Conservation (phyloP, 2,113 vertebrate genomes). For the Campylorhamphus procurvoides region DNA sequence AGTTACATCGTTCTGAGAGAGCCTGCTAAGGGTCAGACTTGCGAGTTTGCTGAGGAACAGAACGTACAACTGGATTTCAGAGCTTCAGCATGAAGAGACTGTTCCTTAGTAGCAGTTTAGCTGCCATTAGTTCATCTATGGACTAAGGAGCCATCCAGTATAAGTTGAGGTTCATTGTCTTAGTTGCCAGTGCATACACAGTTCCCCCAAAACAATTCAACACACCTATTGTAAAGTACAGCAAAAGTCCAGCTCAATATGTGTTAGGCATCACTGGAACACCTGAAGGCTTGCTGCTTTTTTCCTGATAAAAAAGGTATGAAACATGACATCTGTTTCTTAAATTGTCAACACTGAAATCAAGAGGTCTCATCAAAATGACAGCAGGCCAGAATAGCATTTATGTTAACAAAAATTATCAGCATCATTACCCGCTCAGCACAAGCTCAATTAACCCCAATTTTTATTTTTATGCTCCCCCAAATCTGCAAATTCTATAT, state of each 20-base stretch:
- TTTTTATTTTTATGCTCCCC: constrained; percentile 36
- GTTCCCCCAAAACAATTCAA: constrained; percentile 74
- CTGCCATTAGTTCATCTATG: constrained; percentile 74
- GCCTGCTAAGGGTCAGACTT: constrained; percentile 47
- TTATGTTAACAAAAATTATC: constrained; percentile 39
- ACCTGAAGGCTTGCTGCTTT: constrained; percentile 86
- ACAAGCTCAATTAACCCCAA: constrained; percentile 57
- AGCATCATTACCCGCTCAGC: constrained; percentile 36
- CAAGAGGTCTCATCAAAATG: constrained; percentile 73
- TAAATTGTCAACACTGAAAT: constrained; percentile 71
- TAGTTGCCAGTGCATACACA: constrained; percentile 77
- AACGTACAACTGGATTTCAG: constrained; percentile 39
- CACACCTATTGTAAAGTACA: constrained; percentile 79
- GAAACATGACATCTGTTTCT: constrained; percentile 79
- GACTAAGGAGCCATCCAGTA: constrained; percentile 73
- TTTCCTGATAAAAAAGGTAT: constrained; percentile 84
- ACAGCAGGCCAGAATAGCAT: constrained; percentile 71
- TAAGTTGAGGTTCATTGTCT: constrained; percentile 76
- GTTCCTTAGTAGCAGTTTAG: constrained; percentile 73
- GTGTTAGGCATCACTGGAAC: constrained; percentile 83
- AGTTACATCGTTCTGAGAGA: constrained; percentile 59
- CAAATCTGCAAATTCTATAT: constrained; percentile 32
- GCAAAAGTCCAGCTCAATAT: constrained; percentile 79
- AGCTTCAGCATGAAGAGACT: constrained; percentile 67
- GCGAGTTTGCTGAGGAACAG: constrained; percentile 46